Conservation (phyloP, 2,888 invertebrate genomes). For the Gerris lacustris region DNA sequence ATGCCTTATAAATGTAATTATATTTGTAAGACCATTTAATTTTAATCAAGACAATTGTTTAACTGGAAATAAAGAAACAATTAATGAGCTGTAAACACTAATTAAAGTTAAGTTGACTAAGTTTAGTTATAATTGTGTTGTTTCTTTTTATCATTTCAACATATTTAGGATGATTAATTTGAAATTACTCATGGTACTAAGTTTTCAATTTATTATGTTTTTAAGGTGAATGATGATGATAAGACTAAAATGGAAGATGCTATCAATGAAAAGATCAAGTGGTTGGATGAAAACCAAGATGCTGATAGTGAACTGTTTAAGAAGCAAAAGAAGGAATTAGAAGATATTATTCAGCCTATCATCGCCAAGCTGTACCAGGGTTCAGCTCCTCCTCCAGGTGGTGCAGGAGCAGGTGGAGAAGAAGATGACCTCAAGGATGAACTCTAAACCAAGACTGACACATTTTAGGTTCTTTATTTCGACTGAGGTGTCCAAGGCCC, state of each 20-base stretch:
- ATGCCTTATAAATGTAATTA: too few relatives aligned
- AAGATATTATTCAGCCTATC: conserved; percentile 92
- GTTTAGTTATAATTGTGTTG: too few relatives aligned
- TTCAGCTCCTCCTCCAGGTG: conserved; percentile 58
- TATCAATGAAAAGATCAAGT: conserved; percentile 94
- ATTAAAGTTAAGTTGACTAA: too few relatives aligned
- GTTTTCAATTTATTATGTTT: conserved; percentile 15
- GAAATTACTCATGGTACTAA: not conserved
- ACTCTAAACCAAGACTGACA: conserved; percentile 43
- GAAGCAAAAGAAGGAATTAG: conserved; percentile 87
- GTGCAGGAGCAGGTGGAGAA: conserved; percentile 53
- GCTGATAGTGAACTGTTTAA: conserved; percentile 85
- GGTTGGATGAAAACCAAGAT: conserved; percentile 92
- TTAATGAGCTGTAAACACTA: too few relatives aligned
- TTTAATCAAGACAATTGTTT: too few relatives aligned
- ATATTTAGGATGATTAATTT: too few relatives aligned
- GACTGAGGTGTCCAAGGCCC: not conserved
- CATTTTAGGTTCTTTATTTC: not conserved
- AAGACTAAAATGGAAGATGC: conserved; percentile 89
- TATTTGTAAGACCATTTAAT: too few relatives aligned
- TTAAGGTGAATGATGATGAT: conserved; percentile 63
- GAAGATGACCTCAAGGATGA: conserved; percentile 73
- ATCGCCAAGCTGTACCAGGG: conserved; percentile 91
- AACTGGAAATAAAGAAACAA: too few relatives aligned
- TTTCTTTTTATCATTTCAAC: too few relatives aligned